Evolutionary conservation across 2,113 vertebrate species (phyloP).

Genomic region (Calidris pugnax): DNA sequence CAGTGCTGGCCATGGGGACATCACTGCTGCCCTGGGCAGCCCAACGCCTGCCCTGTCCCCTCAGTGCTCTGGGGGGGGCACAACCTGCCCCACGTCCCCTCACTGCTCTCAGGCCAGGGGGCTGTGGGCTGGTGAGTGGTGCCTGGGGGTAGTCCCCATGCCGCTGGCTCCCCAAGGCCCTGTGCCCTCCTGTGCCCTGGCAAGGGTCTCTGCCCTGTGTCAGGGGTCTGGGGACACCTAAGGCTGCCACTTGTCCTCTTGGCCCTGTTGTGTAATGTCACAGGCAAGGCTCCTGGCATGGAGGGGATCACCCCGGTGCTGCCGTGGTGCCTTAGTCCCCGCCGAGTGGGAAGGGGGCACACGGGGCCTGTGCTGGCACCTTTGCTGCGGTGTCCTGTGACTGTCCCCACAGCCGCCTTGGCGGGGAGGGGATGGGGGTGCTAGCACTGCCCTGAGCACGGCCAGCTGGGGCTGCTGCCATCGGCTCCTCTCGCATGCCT

Average conservation of each 20-base stretch:
- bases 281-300: not conserved
- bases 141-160: not conserved
- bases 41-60: not conserved
- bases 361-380: fast-evolving
- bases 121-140: not conserved
- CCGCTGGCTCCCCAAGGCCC: not conserved
- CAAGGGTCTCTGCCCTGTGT: not conserved
- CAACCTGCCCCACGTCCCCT: constrained; percentile 5
- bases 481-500: not conserved
- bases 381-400: not conserved
- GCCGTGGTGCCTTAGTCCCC: constrained; percentile 73
- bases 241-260: not conserved
- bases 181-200: not conserved
- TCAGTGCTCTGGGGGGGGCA: not conserved
- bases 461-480: not conserved
- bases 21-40: not conserved
- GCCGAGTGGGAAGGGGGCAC: not conserved
- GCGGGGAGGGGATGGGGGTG: not conserved
- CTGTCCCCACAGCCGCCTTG: not conserved
- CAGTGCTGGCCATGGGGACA: not conserved
- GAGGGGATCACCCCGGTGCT: constrained; percentile 62
- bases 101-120: constrained; percentile 5
- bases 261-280: not conserved
- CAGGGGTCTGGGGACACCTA: not conserved
- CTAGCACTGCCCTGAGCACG: not conserved